These are phyloP conservation scores for Aphaenogaster floridana DNA, from an alignment of 1,140 invertebrate genomes.

Conservation along the genomic window DNA sequence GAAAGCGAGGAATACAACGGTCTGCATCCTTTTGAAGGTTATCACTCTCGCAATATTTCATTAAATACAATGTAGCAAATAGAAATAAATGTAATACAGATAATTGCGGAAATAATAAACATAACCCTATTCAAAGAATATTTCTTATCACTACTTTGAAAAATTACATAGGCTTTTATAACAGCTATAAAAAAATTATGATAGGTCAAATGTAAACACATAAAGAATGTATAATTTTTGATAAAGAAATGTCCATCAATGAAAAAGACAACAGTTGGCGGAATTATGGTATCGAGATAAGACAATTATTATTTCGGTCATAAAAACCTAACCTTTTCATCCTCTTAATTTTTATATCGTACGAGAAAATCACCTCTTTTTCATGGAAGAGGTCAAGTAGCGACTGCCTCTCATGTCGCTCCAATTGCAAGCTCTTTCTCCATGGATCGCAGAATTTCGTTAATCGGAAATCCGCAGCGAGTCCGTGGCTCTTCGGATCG, in stretches of 20 bases:
- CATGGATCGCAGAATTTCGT: slow-evolving; percentile 88
- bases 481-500: slow-evolving; percentile 88
- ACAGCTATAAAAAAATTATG: background rate
- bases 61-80: background rate
- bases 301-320: background rate
- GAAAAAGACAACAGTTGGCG: background rate
- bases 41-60: background rate
- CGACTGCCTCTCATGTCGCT: slow-evolving; percentile 5
- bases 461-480: slow-evolving; percentile 89
- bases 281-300: background rate
- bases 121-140: background rate
- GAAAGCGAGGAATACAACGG: background rate
- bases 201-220: background rate
- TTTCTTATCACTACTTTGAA: background rate
- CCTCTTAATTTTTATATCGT: background rate
- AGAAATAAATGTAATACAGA: background rate
- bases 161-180: background rate
- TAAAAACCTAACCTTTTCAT: background rate
- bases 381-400: background rate
- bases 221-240: background rate
- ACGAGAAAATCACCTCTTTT: slow-evolving; percentile 20
- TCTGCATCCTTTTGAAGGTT: background rate
- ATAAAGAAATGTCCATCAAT: background rate
- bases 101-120: background rate
- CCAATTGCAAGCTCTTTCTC: slow-evolving; percentile 11